A percentile compares a stretch with the other conserved stretches of the same genome.
phyloP scores from a whole-genome alignment of 2,888 invertebrate genomes.

The Limnephilus auricula region DNA sequence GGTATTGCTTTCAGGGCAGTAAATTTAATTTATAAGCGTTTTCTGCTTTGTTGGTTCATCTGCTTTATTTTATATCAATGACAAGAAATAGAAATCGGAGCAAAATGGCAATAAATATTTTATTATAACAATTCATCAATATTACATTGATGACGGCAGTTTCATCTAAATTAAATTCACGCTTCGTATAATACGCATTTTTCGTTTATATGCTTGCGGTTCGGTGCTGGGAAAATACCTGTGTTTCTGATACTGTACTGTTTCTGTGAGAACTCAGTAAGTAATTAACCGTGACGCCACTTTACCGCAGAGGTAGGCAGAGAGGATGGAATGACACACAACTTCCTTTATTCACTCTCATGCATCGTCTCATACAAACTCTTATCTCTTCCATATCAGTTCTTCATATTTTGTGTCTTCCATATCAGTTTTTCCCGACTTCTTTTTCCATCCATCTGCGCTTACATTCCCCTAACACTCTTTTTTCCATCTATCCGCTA shows the following conservation, averaged over 20 bases:
- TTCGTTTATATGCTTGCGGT: background rate
- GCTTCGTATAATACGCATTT: background rate
- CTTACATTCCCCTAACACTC: too few species aligned
- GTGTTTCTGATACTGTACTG: background rate
- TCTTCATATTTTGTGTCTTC: background rate
- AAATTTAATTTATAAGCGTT: background rate
- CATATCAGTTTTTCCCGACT: background rate
- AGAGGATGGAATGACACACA: background rate
- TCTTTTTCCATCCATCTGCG: too few species aligned
- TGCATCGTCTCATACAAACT: background rate
- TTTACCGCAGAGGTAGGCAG: background rate
- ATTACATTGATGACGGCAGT: background rate
- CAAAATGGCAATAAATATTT: background rate
- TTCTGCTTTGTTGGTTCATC: background rate
- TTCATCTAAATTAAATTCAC: slow-evolving; percentile 2
- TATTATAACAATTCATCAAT: background rate
- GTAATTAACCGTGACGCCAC: background rate
- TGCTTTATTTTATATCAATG: background rate
- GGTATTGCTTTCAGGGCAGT: too few species aligned
- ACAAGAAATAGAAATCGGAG: background rate
- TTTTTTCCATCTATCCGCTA: background rate
- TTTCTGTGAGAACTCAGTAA: background rate
- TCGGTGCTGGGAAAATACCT: background rate
- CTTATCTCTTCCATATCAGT: background rate
- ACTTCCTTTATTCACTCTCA: too few species aligned